phyloP scores from a whole-genome alignment of 2,888 invertebrate genomes.

The Zootermopsis nevadensis region DNA sequence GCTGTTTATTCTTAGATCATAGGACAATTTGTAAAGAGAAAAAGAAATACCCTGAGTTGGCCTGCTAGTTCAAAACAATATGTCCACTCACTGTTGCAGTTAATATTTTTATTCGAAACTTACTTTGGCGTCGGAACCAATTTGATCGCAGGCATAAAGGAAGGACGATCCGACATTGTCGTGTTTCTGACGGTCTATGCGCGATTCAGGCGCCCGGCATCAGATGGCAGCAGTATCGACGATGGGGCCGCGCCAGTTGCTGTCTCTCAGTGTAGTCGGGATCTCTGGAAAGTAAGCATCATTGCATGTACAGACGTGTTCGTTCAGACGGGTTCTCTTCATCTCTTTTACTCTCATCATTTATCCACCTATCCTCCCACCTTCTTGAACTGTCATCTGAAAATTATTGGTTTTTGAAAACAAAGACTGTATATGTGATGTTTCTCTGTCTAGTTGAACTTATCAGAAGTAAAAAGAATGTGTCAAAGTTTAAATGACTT shows the following conservation, averaged over 20 bases:
- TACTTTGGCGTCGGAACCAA: not conserved
- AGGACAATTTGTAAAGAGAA: too few species aligned
- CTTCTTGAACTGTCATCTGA: not conserved
- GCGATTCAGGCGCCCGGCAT: constrained; percentile 7
- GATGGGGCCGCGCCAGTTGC: constrained; percentile 5
- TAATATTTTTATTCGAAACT: not conserved
- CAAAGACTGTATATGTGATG: not conserved
- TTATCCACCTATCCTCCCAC: not conserved
- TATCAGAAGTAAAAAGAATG: not conserved
- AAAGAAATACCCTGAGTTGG: too few species aligned
- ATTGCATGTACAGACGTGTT: constrained; percentile 21
- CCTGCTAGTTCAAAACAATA: not conserved
- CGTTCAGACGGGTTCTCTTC: not conserved
- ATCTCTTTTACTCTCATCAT: not conserved
- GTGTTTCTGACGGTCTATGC: constrained; percentile 3
- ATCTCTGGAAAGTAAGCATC: constrained; percentile 35
- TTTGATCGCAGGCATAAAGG: not conserved
- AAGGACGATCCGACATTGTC: not conserved
- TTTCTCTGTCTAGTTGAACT: not conserved
- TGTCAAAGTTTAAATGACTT: not conserved
- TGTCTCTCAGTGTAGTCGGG: constrained; percentile 42
- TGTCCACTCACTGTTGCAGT: not conserved
- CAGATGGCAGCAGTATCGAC: constrained; percentile 33
- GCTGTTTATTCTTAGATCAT: too few species aligned
- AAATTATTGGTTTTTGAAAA: not conserved